A percentile compares a stretch with the other conserved stretches of the same genome.
phyloP scores from a whole-genome alignment of 2,113 vertebrate genomes.

The Myxocyprinus asiaticus region DNA sequence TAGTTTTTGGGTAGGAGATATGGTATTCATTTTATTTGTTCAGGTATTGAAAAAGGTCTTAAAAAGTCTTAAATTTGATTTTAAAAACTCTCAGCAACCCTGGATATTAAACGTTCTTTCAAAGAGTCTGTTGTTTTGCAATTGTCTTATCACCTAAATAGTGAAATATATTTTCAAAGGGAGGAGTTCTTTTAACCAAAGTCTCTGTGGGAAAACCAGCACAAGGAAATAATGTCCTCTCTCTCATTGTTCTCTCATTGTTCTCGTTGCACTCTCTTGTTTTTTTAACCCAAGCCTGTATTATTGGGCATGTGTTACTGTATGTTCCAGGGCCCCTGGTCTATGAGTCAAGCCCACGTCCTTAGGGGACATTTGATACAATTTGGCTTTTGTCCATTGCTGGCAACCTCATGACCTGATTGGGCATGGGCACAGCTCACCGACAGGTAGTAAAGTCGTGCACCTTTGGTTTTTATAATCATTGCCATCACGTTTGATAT shows the following conservation, averaged over 20 bases:
- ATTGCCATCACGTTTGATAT: slow-evolving; percentile 17
- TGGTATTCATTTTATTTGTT: no score
- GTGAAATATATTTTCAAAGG: slow-evolving; percentile 1
- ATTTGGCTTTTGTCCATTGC: slow-evolving; percentile 30
- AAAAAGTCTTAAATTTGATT: no score
- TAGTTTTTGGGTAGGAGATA: no score
- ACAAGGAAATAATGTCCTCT: slow-evolving; percentile 7
- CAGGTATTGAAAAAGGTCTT: no score
- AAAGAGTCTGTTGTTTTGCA: neutral
- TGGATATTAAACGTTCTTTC: neutral
- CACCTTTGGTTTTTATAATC: slow-evolving; percentile 56
- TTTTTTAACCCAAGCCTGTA: neutral
- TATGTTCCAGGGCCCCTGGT: slow-evolving; percentile 40
- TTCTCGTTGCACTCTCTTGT: neutral
- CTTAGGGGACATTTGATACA: slow-evolving; percentile 27
- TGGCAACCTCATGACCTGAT: slow-evolving; percentile 42
- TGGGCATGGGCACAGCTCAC: slow-evolving; percentile 28
- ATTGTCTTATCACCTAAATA: neutral
- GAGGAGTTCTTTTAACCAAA: neutral
- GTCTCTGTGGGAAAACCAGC: slow-evolving; percentile 26
- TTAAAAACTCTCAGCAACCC: no score
- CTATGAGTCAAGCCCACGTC: slow-evolving; percentile 25
- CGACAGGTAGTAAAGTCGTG: slow-evolving; percentile 44
- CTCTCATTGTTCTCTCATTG: no score
- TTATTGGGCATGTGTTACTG: slow-evolving; percentile 34